phyloP scores from a whole-genome alignment of 2,888 invertebrate genomes.

The Cyaniris semiargus region DNA sequence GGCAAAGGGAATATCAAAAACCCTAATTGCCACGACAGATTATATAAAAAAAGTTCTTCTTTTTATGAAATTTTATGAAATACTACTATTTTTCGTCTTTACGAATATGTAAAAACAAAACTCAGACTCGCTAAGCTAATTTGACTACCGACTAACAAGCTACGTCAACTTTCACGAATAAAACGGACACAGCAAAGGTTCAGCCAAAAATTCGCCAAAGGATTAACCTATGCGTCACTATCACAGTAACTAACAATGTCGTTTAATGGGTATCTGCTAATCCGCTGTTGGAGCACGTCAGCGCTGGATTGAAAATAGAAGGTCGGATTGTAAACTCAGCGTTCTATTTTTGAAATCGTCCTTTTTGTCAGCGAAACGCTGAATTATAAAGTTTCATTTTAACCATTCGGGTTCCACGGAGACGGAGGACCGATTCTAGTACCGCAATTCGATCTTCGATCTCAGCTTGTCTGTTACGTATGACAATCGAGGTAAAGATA shows the following conservation, averaged over 20 bases:
- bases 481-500: too few relatives aligned
- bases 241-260: constrained; percentile 30
- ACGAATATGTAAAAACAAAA: too few relatives aligned
- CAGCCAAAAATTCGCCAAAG: constrained; percentile 24
- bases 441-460: too few relatives aligned
- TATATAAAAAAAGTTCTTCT: too few relatives aligned
- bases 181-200: background rate
- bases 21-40: too few relatives aligned
- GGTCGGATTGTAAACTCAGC: constrained; percentile 28
- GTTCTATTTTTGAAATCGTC: constrained; percentile 25
- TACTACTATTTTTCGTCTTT: background rate
- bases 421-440: background rate
- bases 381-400: background rate
- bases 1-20: too few relatives aligned
- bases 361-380: constrained; percentile 14
- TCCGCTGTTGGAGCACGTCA: constrained; percentile 28
- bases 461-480: too few relatives aligned
- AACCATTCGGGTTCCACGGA: background rate
- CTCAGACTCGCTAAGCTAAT: too few relatives aligned
- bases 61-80: background rate
- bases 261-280: constrained; percentile 27
- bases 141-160: background rate
- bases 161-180: background rate
- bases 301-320: constrained; percentile 24
- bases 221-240: constrained; percentile 27